A percentile compares a stretch with the other conserved stretches of the same genome.
phyloP scores from a whole-genome alignment of 2,113 vertebrate species.

The Chionomys nivalis region DNA sequence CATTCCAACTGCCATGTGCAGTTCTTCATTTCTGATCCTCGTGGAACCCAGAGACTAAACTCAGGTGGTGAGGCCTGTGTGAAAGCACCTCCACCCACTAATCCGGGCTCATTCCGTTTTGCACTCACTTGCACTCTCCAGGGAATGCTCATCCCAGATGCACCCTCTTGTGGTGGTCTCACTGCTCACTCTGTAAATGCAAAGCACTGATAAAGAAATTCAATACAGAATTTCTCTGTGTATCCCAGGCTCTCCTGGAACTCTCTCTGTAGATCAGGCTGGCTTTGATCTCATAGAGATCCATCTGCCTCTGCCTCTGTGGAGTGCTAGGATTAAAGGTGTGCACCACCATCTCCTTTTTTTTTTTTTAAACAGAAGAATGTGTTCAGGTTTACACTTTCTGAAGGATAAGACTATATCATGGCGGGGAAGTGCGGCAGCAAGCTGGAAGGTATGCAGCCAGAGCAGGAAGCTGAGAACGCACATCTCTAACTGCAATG shows the following conservation, averaged over 20 bases:
- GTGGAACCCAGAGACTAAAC: not conserved
- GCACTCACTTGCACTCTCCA: slow-evolving; percentile 22
- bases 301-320: not conserved
- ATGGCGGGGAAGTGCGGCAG: too few relatives aligned
- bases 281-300: not conserved
- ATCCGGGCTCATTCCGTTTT: not conserved
- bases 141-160: not conserved
- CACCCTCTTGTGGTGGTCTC: not conserved
- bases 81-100: too few relatives aligned
- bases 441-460: too few relatives aligned
- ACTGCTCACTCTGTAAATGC: slow-evolving; percentile 45
- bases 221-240: not conserved
- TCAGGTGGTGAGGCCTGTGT: not conserved
- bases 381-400: not conserved
- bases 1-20: too few relatives aligned
- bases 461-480: not conserved
- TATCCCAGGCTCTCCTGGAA: not conserved
- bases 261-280: not conserved
- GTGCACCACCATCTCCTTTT: too few relatives aligned
- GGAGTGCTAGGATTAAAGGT: not conserved
- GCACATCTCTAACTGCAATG: too few relatives aligned
- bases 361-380: not conserved
- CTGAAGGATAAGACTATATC: not conserved
- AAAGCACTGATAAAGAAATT: slow-evolving; percentile 34
- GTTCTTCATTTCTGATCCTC: not conserved